Evolutionary conservation across 2,888 invertebrate species (phyloP), one percentile per base, ranked within the genome.

Genomic region (Ferdinandea cuprea): DNA sequence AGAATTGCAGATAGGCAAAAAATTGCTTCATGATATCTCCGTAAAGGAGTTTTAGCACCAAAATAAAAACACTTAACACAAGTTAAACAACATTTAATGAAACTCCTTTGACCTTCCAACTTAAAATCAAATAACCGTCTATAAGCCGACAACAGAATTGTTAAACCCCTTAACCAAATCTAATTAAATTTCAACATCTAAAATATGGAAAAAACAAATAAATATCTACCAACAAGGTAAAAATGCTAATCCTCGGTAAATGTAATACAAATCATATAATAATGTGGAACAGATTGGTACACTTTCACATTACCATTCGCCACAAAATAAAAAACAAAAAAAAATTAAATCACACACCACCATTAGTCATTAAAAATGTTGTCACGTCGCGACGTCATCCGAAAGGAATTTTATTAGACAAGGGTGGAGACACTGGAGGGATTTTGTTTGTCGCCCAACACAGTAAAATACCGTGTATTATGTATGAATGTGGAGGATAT

Each of bases 251-350:
- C 68, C 68, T n/a, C 11, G 13, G 9, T n/a, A 44, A 42, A 30
- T 42, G 42, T 30, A 28, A 66, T 17, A 48, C 40, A 66, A 66
- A 66, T 54, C 66, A 54, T 54, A 66, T 40, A 32, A 44, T 17
- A 30, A 30, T 3, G 11, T 44, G 7, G 15, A 17, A 17, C n/a
- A n/a, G n/a, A n/a, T n/a, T n/a, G n/a, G n/a, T n/a, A n/a, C n/a
- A 19, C 59, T 17, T 40, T 65, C 25, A 50, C 65, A 40, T 37
- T 25, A 25, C n/a, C 65, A 37, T 25, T 15, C 11, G 28, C 17
- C 11, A 17, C 11, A 30, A 37, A 30, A 2, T 8, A 32, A 32
- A 40, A 21, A 7, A 17, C 15, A 15, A 8, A 17, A 17, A 19
- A 17, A 19, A 44, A 4, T 4, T 3, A 15, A 2, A 9, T 6